A percentile compares a stretch with the other conserved stretches of the same genome.
Evolutionary conservation across 2,113 vertebrate species (phyloP).

Genomic region (Vulpes ferrilata): DNA sequence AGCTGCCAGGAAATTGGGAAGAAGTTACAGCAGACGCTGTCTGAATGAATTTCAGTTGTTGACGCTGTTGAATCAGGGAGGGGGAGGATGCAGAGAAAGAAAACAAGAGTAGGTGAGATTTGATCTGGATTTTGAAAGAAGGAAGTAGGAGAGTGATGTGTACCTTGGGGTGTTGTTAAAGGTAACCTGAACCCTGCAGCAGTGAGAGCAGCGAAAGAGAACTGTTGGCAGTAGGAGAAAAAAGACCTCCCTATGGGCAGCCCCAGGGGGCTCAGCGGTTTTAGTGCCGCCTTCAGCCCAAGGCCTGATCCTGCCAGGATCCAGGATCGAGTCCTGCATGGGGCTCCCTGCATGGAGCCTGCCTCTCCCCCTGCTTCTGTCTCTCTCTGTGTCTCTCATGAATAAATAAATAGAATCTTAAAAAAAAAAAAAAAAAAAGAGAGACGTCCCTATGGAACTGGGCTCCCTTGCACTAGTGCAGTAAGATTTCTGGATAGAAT

Average conservation of each 20-base stretch:
- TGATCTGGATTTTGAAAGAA: constrained; percentile 62
- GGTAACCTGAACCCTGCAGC: not conserved
- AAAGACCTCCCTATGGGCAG: not conserved
- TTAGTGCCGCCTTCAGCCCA: no score
- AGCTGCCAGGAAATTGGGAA: not conserved
- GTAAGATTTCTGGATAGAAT: constrained; percentile 3
- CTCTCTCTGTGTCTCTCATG: no score
- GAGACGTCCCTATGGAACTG: not conserved
- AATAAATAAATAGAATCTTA: no score
- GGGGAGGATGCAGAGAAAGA: not conserved
- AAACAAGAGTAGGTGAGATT: not conserved
- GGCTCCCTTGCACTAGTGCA: not conserved
- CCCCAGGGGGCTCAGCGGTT: no score
- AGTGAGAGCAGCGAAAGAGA: not conserved
- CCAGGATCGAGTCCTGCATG: no score
- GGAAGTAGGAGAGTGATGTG: not conserved
- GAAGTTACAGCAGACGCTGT: not conserved
- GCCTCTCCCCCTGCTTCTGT: no score
- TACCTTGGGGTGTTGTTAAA: not conserved
- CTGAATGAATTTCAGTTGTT: not conserved
- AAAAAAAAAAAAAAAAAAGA: not conserved
- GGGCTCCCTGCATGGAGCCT: no score
- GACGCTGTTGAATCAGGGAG: not conserved
- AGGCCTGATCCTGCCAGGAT: no score
- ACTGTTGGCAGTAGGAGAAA: not conserved